Conservation (phyloP, 2,888 invertebrate genomes). For the Agrilus mali region DNA sequence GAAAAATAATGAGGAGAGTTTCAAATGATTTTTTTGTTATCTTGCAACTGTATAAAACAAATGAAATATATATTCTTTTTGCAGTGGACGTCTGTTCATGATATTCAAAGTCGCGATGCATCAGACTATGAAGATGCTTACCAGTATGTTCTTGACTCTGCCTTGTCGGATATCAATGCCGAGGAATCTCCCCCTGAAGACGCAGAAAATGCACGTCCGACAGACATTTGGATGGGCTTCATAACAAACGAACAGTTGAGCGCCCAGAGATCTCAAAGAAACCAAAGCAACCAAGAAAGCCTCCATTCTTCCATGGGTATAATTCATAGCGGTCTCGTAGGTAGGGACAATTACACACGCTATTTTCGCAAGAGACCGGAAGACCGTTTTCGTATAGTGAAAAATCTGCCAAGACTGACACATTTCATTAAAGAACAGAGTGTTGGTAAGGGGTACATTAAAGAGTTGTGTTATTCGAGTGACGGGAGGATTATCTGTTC, state of each 20-base stretch:
- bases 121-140: conserved; percentile 30
- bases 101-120: conserved; percentile 60
- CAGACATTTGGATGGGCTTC: conserved; percentile 33
- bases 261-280: conserved; percentile 16
- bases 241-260: conserved; percentile 25
- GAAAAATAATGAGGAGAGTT: too few species aligned
- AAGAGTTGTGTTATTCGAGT: conserved; percentile 81
- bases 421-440: conserved; percentile 79
- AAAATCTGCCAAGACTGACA: conserved; percentile 65
- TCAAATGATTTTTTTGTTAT: background rate
- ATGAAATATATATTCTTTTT: too few species aligned
- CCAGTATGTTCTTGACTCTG: background rate
- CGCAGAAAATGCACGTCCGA: conserved; percentile 14
- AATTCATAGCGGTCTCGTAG: conserved; percentile 30
- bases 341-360: conserved; percentile 20
- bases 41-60: background rate
- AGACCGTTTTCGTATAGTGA: conserved; percentile 40
- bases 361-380: conserved; percentile 24
- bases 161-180: background rate
- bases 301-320: conserved; percentile 25
- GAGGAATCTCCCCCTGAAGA: conserved; percentile 1
- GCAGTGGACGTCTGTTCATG: conserved; percentile 88
- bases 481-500: conserved; percentile 86
- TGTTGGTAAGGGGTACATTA: conserved; percentile 82
- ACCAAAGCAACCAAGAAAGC: conserved; percentile 12